phyloP scores from a whole-genome alignment of 2,888 invertebrate genomes.

The Bellardia pandia region DNA sequence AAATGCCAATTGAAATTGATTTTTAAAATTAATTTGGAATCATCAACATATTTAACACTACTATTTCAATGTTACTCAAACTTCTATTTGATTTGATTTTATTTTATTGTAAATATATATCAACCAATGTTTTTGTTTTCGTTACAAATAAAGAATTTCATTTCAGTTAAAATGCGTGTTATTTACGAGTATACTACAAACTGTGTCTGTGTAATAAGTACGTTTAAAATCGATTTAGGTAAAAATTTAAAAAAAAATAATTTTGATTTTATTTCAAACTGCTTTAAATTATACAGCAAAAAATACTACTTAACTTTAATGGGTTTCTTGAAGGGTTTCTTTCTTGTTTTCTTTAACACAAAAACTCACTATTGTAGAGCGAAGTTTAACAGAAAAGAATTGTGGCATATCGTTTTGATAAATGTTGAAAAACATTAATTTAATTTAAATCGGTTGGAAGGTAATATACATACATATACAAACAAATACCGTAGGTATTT shows the following conservation, averaged over 20 bases:
- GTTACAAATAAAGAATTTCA: background rate
- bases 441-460: conserved; percentile 6
- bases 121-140: background rate
- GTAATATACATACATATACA: background rate
- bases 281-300: conserved; percentile 25
- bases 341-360: background rate
- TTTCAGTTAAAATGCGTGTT: conserved; percentile 27
- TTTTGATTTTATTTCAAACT: conserved; percentile 3
- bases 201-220: conserved; percentile 18
- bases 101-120: background rate
- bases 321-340: conserved; percentile 8
- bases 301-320: background rate
- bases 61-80: conserved; percentile 35
- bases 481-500: background rate
- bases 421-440: conserved; percentile 6
- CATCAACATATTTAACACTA: conserved; percentile 63
- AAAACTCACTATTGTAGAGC: background rate
- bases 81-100: background rate
- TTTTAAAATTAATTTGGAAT: conserved; percentile 70
- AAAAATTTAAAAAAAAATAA: background rate
- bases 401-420: conserved; percentile 14
- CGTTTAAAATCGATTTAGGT: conserved; percentile 16
- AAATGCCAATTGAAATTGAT: conserved; percentile 65
- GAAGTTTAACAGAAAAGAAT: background rate
- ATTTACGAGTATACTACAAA: conserved; percentile 17